Evolutionary conservation across 2,888 invertebrate genomes (phyloP).

Genomic region (Meteorus cinctellus): DNA sequence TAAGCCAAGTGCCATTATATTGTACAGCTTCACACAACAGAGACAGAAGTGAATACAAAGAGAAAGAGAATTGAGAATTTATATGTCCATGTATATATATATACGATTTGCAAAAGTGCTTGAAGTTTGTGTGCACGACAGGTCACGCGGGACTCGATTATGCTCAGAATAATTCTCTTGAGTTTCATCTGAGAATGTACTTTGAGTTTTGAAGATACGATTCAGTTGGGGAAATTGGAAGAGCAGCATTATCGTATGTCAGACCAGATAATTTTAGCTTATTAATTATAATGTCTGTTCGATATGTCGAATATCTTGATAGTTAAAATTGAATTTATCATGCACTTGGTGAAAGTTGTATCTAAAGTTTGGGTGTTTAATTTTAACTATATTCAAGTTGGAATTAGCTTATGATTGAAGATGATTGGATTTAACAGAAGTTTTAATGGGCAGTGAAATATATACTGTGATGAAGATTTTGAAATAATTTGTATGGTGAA

Average conservation of each 20-base stretch:
- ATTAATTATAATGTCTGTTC: constrained; percentile 45
- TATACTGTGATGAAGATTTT: background rate
- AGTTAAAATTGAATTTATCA: background rate
- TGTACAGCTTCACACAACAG: background rate
- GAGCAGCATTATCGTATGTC: constrained; percentile 42
- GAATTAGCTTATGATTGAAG: constrained; percentile 45
- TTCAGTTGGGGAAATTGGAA: background rate
- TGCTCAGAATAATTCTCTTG: constrained; percentile 57
- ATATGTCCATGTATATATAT: background rate
- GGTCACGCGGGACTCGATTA: constrained; percentile 61
- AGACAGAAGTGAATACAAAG: background rate
- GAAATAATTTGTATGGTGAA: background rate
- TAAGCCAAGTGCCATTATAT: constrained; percentile 1
- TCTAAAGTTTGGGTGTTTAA: background rate
- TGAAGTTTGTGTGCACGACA: constrained; percentile 55
- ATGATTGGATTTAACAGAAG: constrained; percentile 24
- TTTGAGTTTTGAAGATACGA: background rate
- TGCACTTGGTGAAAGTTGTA: background rate
- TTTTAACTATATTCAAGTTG: constrained; percentile 10
- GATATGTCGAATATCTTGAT: constrained; percentile 25
- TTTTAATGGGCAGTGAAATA: background rate
- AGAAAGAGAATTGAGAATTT: background rate
- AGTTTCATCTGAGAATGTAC: constrained; percentile 45
- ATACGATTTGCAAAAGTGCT: constrained; percentile 25
- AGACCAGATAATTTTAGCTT: constrained; percentile 42